Evolutionary conservation across 2,888 invertebrate species (phyloP).

Genomic region (Marronus borbonicus): DNA sequence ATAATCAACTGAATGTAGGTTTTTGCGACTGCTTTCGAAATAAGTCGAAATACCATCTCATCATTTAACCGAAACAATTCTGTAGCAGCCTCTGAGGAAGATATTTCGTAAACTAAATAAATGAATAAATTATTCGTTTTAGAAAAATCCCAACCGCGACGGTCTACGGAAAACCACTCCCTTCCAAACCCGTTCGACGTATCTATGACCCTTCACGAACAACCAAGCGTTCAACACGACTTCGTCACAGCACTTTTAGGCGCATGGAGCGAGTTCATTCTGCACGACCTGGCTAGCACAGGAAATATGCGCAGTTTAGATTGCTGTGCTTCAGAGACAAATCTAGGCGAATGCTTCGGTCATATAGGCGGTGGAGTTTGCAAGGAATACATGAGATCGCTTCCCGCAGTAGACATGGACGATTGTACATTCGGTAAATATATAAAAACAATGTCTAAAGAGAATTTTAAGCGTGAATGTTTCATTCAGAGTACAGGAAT

Average conservation of each 20-base stretch:
- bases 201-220: slow-evolving; percentile 74
- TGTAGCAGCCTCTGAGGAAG: no score
- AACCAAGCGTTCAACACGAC: slow-evolving; percentile 77
- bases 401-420: slow-evolving; percentile 77
- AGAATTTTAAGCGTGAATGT: background rate
- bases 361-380: slow-evolving; percentile 70
- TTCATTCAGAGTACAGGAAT: slow-evolving; percentile 77
- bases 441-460: background rate
- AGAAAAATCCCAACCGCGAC: slow-evolving; percentile 72
- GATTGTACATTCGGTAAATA: slow-evolving; percentile 77
- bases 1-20: no score
- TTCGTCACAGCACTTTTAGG: slow-evolving; percentile 85
- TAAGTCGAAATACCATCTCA: no score
- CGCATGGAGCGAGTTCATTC: slow-evolving; percentile 85
- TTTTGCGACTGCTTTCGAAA: no score
- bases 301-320: slow-evolving; percentile 75
- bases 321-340: slow-evolving; percentile 65
- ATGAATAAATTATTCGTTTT: slow-evolving; percentile 50
- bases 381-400: slow-evolving; percentile 80
- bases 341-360: slow-evolving; percentile 75
- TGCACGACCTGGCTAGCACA: slow-evolving; percentile 81
- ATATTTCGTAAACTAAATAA: no score
- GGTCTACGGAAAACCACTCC: slow-evolving; percentile 73
- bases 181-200: slow-evolving; percentile 77
- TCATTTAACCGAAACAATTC: no score